phyloP scores from a whole-genome alignment of 2,113 vertebrate species.

The Salvator merianae region DNA sequence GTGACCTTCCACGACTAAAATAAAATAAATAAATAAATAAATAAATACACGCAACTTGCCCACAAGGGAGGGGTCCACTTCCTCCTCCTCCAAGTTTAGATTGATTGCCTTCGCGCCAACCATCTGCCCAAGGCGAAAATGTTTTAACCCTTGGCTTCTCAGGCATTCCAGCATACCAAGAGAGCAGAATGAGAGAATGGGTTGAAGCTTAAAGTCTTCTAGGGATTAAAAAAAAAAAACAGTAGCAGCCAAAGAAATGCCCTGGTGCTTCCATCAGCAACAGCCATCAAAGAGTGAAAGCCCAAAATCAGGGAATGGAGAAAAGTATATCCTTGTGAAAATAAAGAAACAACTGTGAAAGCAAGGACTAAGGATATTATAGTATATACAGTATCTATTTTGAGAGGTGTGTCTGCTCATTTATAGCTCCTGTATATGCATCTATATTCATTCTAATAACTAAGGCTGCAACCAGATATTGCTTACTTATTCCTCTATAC shows the following conservation, averaged over 20 bases:
- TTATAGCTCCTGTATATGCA: background rate
- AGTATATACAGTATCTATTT: too few species aligned
- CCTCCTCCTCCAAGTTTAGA: background rate
- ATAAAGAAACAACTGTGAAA: background rate
- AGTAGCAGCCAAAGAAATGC: background rate
- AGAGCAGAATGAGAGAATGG: accelerated
- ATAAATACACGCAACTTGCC: background rate
- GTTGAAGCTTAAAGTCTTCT: background rate
- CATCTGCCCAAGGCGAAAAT: accelerated
- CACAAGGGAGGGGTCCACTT: constrained; percentile 16
- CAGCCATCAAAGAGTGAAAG: background rate
- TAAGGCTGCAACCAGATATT: too few species aligned
- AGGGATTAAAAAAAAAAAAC: background rate
- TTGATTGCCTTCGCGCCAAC: background rate
- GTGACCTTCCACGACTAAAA: background rate
- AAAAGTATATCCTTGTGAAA: background rate
- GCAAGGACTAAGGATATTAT: background rate
- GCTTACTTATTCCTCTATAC: too few species aligned
- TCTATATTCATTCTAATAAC: background rate
- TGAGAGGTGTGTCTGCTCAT: too few species aligned
- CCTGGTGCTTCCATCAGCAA: background rate
- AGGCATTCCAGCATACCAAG: background rate
- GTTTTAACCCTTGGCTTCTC: constrained; percentile 24
- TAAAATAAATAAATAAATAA: too few species aligned
- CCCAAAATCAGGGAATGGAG: background rate